Percentiles rank a stretch among this genome's conserved stretches.
Conservation (phyloP, 2,888 invertebrate genomes). For the Heliconius ismenius region DNA sequence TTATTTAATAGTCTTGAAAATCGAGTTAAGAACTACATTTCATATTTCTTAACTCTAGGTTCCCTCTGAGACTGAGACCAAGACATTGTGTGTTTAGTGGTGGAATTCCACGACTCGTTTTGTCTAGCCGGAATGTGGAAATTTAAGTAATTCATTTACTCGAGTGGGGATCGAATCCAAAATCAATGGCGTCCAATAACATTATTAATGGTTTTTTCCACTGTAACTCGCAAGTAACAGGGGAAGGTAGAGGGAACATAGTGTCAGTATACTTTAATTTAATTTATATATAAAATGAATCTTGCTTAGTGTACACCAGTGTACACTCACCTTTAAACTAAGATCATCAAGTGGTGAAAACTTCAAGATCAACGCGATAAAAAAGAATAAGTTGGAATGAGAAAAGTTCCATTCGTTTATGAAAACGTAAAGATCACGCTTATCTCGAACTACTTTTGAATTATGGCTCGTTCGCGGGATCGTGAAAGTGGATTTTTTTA, state of each 20-base stretch:
- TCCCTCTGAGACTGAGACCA: not conserved
- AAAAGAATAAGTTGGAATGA: conserved; percentile 75
- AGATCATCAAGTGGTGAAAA: conserved; percentile 64
- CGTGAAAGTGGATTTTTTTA: conserved; percentile 33
- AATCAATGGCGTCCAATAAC: too few relatives aligned
- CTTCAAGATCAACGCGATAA: conserved; percentile 56
- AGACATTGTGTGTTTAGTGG: too few relatives aligned
- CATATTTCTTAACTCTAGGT: not conserved
- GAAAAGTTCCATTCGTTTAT: conserved; percentile 78
- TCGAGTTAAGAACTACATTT: not conserved
- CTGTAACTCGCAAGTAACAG: too few relatives aligned
- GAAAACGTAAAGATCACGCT: conserved; percentile 74
- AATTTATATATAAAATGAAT: not conserved
- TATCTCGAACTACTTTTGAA: conserved; percentile 72
- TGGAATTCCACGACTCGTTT: too few relatives aligned
- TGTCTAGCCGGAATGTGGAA: too few relatives aligned
- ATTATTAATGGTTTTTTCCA: too few relatives aligned
- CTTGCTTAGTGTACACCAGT: not conserved
- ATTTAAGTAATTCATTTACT: too few relatives aligned
- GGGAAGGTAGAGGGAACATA: too few relatives aligned
- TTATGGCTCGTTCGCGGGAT: conserved; percentile 54
- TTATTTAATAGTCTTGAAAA: too few relatives aligned
- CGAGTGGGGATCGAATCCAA: too few relatives aligned
- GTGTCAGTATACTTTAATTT: too few relatives aligned
- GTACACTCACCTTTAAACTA: conserved; percentile 45